These are phyloP conservation scores for Rafetus swinhoei DNA, from an alignment of 2,113 vertebrate species.

Conservation along the genomic window DNA sequence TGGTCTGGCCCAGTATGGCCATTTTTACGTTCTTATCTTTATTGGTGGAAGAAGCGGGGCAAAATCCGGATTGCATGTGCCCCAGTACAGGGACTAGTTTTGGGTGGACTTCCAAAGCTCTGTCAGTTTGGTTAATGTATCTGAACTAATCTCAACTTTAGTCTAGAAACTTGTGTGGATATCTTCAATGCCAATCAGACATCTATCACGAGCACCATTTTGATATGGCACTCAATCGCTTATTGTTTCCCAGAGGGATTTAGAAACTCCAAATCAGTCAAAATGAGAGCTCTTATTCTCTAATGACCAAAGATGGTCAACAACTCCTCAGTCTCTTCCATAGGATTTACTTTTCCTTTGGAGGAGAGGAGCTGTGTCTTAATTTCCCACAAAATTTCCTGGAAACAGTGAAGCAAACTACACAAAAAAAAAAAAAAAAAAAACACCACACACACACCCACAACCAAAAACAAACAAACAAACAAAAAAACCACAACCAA, in stretches of 20 bases:
- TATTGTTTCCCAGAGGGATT: neutral
- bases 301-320: neutral
- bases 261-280: neutral
- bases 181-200: neutral
- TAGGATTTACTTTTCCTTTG: neutral
- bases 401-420: neutral
- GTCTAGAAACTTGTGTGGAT: neutral
- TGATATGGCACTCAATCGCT: neutral
- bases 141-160: neutral
- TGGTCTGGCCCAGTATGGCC: no score
- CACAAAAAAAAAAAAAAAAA: neutral
- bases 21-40: neutral
- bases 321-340: neutral
- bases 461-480: no score
- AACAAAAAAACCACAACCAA: neutral
- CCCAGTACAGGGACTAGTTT: neutral
- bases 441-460: no score
- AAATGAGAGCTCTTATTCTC: neutral
- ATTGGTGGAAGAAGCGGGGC: neutral
- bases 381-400: neutral
- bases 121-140: neutral
- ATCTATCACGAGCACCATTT: neutral
- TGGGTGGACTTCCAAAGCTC: neutral
- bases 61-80: neutral
- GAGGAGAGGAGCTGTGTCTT: neutral